Evolutionary conservation across 2,888 invertebrate species (phyloP).

Genomic region (Noctuana brunneofusca): DNA sequence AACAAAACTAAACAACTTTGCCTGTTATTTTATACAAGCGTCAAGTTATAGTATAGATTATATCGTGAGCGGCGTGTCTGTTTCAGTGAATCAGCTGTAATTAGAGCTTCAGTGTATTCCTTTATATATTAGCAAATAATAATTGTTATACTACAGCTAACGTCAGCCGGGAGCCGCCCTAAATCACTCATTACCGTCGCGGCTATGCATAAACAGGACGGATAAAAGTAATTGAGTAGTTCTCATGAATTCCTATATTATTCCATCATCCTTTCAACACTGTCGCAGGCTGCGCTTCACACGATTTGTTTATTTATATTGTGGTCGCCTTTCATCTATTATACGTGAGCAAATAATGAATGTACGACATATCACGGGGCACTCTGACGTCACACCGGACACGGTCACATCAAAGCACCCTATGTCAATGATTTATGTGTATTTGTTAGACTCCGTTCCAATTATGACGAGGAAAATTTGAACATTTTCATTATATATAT

Average conservation of each 20-base stretch:
- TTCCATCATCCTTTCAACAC: slow-evolving; percentile 67
- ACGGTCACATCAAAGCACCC: slow-evolving; percentile 75
- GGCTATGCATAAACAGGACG: slow-evolving; percentile 43
- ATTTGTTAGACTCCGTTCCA: slow-evolving; percentile 73
- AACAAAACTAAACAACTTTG: background rate
- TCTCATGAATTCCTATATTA: slow-evolving; percentile 69
- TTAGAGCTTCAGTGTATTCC: slow-evolving; percentile 25
- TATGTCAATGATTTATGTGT: slow-evolving; percentile 73
- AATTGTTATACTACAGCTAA: slow-evolving; percentile 28
- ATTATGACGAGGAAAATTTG: slow-evolving; percentile 75
- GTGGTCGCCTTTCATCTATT: slow-evolving; percentile 78
- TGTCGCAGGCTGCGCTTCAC: slow-evolving; percentile 61
- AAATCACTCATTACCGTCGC: slow-evolving; percentile 44
- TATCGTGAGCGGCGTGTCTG: background rate
- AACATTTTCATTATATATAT: slow-evolving; percentile 57
- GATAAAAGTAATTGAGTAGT: slow-evolving; percentile 55
- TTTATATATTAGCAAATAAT: slow-evolving; percentile 32
- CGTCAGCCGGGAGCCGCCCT: slow-evolving; percentile 18
- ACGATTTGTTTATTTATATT: slow-evolving; percentile 79
- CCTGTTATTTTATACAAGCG: background rate
- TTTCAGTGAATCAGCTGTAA: slow-evolving; percentile 15
- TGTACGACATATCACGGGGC: slow-evolving; percentile 67
- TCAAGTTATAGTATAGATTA: background rate
- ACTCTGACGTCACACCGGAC: slow-evolving; percentile 73
- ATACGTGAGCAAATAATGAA: slow-evolving; percentile 80